Conservation (phyloP, 2,797 vertebrate species). For the Sebastes steindachneri region DNA sequence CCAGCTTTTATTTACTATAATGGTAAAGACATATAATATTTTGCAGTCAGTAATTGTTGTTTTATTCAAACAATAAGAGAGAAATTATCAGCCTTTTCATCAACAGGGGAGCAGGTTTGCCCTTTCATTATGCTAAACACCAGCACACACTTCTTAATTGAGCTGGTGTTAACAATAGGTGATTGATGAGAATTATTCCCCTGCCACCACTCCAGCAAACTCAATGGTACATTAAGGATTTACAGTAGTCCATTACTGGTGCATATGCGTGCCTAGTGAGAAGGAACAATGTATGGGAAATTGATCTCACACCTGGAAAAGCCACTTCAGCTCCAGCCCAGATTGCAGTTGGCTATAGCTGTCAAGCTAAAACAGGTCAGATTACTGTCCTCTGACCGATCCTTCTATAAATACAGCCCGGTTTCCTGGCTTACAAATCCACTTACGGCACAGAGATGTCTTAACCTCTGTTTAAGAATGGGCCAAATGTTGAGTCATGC, state of each 20-base stretch:
- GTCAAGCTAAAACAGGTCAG: slow-evolving; percentile 51
- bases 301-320: slow-evolving; percentile 58
- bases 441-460: slow-evolving; percentile 57
- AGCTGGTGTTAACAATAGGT: slow-evolving; percentile 56
- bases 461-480: slow-evolving; percentile 42
- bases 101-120: slow-evolving; percentile 27
- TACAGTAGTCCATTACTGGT: slow-evolving; percentile 49
- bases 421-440: slow-evolving; percentile 69
- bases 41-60: not conserved
- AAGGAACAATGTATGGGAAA: slow-evolving; percentile 23
- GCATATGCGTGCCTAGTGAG: slow-evolving; percentile 24
- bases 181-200: slow-evolving; percentile 65
- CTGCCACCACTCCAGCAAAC: slow-evolving; percentile 36
- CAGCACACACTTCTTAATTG: slow-evolving; percentile 57
- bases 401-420: slow-evolving; percentile 65
- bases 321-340: slow-evolving; percentile 17
- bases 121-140: slow-evolving; percentile 66
- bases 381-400: slow-evolving; percentile 49
- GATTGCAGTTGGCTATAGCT: slow-evolving; percentile 22
- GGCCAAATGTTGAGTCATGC: slow-evolving; percentile 30
- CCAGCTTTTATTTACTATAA: not conserved
- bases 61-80: not conserved
- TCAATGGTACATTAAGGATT: slow-evolving; percentile 39
- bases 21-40: not conserved
- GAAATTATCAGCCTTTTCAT: slow-evolving; percentile 6